A percentile compares a stretch with the other conserved stretches of the same genome.
phyloP scores from a whole-genome alignment of 2,888 invertebrate species.

The Teinopalpus imperialis region DNA sequence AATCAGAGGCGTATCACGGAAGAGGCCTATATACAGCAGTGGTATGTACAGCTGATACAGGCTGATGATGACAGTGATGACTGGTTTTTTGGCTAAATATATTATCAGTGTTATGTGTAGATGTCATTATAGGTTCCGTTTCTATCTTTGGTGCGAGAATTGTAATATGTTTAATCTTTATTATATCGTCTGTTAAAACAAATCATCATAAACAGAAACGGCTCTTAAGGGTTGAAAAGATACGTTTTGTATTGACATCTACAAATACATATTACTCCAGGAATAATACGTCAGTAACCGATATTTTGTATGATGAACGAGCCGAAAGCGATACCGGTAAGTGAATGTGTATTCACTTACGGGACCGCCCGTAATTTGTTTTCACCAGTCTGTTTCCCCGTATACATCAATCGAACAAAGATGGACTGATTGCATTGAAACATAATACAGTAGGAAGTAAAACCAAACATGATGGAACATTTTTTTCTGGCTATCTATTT shows the following conservation, averaged over 20 bases:
- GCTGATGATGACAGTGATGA: too few relatives aligned
- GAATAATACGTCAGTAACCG: slow-evolving; percentile 58
- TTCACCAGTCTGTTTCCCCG: slow-evolving; percentile 43
- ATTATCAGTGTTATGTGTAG: too few relatives aligned
- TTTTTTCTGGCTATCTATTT: slow-evolving; percentile 25
- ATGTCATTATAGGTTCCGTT: too few relatives aligned
- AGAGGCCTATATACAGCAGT: too few relatives aligned
- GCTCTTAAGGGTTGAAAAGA: slow-evolving; percentile 5
- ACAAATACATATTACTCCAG: slow-evolving; percentile 51
- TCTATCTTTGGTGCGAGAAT: too few relatives aligned
- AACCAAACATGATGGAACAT: slow-evolving; percentile 39
- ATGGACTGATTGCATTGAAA: slow-evolving; percentile 66
- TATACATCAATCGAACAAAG: slow-evolving; percentile 53
- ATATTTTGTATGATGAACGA: slow-evolving; percentile 50
- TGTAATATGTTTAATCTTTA: not conserved
- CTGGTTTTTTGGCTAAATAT: too few relatives aligned
- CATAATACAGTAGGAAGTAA: slow-evolving; percentile 51
- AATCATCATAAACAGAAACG: slow-evolving; percentile 2
- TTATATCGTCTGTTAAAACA: too few relatives aligned
- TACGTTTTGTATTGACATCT: slow-evolving; percentile 30
- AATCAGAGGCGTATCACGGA: too few relatives aligned
- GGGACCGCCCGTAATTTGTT: slow-evolving; percentile 49
- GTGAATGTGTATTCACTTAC: slow-evolving; percentile 46
- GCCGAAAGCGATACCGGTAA: slow-evolving; percentile 48
- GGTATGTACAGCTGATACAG: too few relatives aligned